A percentile compares a stretch with the other conserved stretches of the same genome.
These are phyloP conservation scores for Intellagama lesueurii DNA, from an alignment of 2,797 vertebrate species.

Conservation along the genomic window DNA sequence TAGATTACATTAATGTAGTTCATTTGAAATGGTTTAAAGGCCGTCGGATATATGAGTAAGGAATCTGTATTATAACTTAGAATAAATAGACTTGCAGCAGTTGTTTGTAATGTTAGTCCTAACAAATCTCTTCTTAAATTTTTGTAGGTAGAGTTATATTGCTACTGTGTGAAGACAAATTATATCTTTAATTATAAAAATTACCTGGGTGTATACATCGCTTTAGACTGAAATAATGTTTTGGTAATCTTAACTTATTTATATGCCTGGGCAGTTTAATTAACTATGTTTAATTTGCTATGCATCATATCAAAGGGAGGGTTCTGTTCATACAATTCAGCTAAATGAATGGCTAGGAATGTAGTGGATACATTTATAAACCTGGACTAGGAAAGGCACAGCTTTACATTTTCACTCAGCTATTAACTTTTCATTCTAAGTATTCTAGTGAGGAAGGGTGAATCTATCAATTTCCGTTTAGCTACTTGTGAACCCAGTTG, in stretches of 20 bases:
- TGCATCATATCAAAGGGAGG: slow-evolving; percentile 62
- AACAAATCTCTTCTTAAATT: slow-evolving; percentile 84
- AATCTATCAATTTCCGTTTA: background rate
- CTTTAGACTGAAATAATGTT: slow-evolving; percentile 80
- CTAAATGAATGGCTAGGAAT: background rate
- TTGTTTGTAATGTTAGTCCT: slow-evolving; percentile 85
- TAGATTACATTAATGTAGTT: slow-evolving; percentile 87
- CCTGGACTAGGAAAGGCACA: background rate
- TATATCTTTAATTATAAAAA: slow-evolving; percentile 82
- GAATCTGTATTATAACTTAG: slow-evolving; percentile 85
- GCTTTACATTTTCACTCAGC: background rate
- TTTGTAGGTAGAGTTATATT: slow-evolving; percentile 79
- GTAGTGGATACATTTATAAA: background rate
- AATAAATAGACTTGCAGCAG: slow-evolving; percentile 86
- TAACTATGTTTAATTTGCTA: slow-evolving; percentile 78
- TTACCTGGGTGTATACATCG: slow-evolving; percentile 81
- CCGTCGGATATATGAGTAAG: slow-evolving; percentile 83
- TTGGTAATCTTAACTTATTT: slow-evolving; percentile 79
- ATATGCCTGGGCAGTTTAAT: slow-evolving; percentile 80
- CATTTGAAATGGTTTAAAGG: slow-evolving; percentile 87
- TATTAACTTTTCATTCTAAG: background rate
- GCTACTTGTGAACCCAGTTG: background rate
- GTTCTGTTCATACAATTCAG: slow-evolving; percentile 52
- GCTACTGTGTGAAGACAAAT: slow-evolving; percentile 82
- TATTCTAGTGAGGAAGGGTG: background rate